phyloP scores from a whole-genome alignment of 53 echinoderm and acorn worm genomes.

The Patiria pectinifera region DNA sequence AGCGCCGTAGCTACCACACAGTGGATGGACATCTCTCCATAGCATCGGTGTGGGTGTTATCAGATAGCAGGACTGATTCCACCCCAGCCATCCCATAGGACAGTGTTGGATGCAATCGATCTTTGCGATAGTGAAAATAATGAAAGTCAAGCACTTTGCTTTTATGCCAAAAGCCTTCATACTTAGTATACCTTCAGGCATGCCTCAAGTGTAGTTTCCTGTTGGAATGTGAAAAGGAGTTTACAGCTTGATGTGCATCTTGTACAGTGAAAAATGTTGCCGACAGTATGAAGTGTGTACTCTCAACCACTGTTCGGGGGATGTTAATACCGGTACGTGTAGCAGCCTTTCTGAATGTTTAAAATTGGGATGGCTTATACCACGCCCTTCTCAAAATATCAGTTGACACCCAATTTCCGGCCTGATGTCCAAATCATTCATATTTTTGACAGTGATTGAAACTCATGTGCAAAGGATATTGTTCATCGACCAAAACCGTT shows the following conservation, averaged over 20 bases:
- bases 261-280: no score
- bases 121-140: background rate
- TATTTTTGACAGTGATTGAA: no score
- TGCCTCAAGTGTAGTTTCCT: background rate
- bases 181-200: background rate
- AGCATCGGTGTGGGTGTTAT: constrained; percentile 15
- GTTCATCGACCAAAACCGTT: no score
- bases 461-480: no score
- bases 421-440: background rate
- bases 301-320: no score
- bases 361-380: background rate
- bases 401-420: background rate
- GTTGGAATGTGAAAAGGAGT: background rate
- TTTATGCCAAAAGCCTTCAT: background rate
- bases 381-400: background rate
- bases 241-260: no score
- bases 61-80: constrained; percentile 18
- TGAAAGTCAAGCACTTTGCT: background rate
- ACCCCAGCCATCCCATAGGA: constrained; percentile 2
- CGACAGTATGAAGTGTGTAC: no score
- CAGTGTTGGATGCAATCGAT: background rate
- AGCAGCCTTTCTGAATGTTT: no score
- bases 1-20: constrained; percentile 19
- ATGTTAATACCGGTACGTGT: no score
- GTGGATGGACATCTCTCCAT: constrained; percentile 15